Base-by-base conservation (phyloP, 2,113 vertebrate species). In the Corvus cornix region DNA sequence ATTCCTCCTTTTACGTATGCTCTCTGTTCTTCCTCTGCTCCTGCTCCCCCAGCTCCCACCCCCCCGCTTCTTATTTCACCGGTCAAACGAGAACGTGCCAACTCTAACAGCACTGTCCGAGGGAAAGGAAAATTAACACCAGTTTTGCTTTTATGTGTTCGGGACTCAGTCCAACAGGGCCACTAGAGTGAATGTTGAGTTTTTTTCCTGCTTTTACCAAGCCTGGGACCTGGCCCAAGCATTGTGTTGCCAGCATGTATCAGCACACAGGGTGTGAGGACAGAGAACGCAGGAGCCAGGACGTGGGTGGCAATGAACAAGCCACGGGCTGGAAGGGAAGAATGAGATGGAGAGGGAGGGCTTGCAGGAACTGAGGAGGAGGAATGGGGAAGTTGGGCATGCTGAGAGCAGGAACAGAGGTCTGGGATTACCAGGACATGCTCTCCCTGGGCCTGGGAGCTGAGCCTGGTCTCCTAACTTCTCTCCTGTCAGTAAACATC, bases 111-210 rank as follows among this genome's bases (percentile, higher is more conserved):
- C 48, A 46, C 67, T 96, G 95, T 96, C 86, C 19, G 3, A 94
- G 46, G 76, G 76, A 93, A 94, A 62, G 73, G 77, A 89, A 96
- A 90, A 94, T 96, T 94, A 95, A 84, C 93, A 95, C 83, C 80
- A 84, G 69, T 93, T 95, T 88, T 81, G 43, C 92, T 95, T 92
- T 94, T 80, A 72, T 94, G 73, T 64, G 26, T 62, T 87, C 88
- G 87, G 90, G 77, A 94, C 53, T 20, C 1, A 0, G 43, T 81
- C 94, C 96, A 97, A 90, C 69, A 82, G 78, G 73, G 44, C 62
- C 83, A 53, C 83, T 76, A 48, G 58, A 84, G 21, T 22, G 22
- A 82, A 72, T 53, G 83, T 1, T 49, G 83, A 77, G 58, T 84
- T 95, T 93, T 93, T 13, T 69, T 86, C 52, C 74, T 51, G 60